These are phyloP conservation scores for Cyphomyrus discorhynchus DNA, from an alignment of 2,113 vertebrate genomes.

Conservation along the genomic window DNA sequence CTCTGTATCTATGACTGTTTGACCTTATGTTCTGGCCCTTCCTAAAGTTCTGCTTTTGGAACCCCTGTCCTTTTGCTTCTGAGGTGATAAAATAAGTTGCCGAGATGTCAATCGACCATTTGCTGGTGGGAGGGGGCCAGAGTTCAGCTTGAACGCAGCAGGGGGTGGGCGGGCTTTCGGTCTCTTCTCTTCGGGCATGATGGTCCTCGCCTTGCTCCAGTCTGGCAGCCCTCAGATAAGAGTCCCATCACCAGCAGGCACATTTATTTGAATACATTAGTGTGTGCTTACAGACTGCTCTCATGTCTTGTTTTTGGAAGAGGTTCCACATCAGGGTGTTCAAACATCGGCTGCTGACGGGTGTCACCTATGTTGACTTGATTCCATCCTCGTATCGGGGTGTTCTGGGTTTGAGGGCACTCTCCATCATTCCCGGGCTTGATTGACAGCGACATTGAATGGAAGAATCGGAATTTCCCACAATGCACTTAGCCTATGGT, in stretches of 20 bases:
- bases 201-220: neutral
- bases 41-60: neutral
- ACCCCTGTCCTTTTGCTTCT: neutral
- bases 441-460: neutral
- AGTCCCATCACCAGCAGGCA: neutral
- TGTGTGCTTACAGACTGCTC: neutral
- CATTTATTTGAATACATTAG: constrained; percentile 7
- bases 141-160: neutral
- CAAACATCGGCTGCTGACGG: neutral
- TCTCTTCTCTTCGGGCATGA: neutral
- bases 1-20: neutral
- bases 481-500: neutral
- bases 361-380: neutral
- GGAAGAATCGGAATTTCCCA: neutral
- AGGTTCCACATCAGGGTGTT: neutral
- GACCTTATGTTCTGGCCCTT: neutral
- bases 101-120: no score
- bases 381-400: neutral
- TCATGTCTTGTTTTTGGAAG: neutral
- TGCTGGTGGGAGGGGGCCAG: neutral
- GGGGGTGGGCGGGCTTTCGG: neutral
- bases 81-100: neutral
- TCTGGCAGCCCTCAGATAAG: neutral
- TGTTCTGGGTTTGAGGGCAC: neutral
- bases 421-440: neutral